phyloP scores from a whole-genome alignment of 2,888 invertebrate genomes.

The Stenolophus ochropezus region DNA sequence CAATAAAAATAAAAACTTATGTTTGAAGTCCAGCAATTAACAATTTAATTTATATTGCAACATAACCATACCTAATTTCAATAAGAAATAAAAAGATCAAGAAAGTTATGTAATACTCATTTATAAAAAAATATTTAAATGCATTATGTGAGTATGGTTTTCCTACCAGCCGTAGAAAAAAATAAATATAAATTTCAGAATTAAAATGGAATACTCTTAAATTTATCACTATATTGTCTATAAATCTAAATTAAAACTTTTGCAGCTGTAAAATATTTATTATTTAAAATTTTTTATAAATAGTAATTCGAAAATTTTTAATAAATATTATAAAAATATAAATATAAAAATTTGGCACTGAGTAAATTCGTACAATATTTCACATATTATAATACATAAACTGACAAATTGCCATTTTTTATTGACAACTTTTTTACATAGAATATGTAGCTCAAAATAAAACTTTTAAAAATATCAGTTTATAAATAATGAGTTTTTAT shows the following conservation, averaged over 20 bases:
- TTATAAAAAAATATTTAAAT: too few species aligned
- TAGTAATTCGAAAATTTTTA: neutral
- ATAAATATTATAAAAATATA: constrained; percentile 1
- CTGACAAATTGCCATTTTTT: neutral
- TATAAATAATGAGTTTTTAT: constrained; percentile 64
- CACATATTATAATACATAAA: neutral
- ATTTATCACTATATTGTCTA: constrained; percentile 27
- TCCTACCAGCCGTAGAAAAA: too few species aligned
- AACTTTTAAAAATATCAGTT: neutral
- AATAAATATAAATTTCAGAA: neutral
- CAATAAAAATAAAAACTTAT: too few species aligned
- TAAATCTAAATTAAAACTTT: constrained; percentile 27
- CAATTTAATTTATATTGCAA: too few species aligned
- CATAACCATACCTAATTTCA: too few species aligned
- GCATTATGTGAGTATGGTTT: too few species aligned
- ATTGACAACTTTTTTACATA: neutral
- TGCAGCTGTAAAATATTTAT: neutral
- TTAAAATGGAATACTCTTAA: neutral
- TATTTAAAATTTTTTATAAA: neutral
- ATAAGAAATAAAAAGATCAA: too few species aligned
- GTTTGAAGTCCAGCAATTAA: too few species aligned
- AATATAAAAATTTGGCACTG: constrained; percentile 30
- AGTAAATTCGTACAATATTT: constrained; percentile 11
- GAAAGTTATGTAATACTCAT: too few species aligned
- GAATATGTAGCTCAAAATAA: neutral